phyloP scores from a whole-genome alignment of 1,140 invertebrate species.

The Antheraea mylitta region DNA sequence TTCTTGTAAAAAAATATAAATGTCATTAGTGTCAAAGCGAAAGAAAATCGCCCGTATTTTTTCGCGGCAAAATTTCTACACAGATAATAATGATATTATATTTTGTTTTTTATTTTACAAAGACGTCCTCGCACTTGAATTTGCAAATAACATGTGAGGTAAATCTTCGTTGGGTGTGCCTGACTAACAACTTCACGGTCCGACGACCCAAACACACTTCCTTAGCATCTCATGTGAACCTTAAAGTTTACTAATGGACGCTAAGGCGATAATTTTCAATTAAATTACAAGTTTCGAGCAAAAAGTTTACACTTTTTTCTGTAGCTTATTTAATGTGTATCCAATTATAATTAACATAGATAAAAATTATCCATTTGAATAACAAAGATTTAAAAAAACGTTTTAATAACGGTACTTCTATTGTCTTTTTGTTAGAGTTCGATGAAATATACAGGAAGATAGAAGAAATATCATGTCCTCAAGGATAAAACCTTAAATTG shows the following conservation, averaged over 20 bases:
- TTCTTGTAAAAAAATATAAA: conserved; percentile 10
- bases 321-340: neutral
- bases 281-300: neutral
- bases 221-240: conserved; percentile 55
- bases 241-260: conserved; percentile 21
- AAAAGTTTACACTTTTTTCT: neutral
- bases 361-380: too few species aligned
- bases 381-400: too few species aligned
- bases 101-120: conserved; percentile 39
- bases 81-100: conserved; percentile 9
- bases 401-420: too few species aligned
- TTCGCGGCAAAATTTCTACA: neutral
- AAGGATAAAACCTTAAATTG: too few species aligned
- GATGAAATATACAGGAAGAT: too few species aligned
- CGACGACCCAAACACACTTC: conserved; percentile 50
- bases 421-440: too few species aligned
- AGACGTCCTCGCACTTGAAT: conserved; percentile 58
- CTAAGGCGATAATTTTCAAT: neutral
- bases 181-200: conserved; percentile 43
- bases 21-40: neutral
- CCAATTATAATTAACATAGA: too few species aligned
- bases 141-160: conserved; percentile 62
- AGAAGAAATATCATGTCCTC: too few species aligned
- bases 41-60: neutral
- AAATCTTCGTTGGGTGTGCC: conserved; percentile 61